Base-by-base conservation (phyloP, 2,888 invertebrate genomes). In the Acleris cristana region DNA sequence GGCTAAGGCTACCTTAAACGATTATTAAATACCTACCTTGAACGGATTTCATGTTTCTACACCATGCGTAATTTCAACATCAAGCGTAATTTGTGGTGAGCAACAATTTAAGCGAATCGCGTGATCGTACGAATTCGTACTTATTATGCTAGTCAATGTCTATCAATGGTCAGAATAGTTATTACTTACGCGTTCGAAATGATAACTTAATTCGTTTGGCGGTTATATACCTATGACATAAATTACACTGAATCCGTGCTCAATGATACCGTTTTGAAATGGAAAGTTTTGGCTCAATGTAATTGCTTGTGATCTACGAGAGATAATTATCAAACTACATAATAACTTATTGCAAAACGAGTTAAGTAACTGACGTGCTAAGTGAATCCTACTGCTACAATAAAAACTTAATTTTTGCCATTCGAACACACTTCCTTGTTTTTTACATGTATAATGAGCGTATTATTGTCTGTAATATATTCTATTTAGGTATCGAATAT, bases 341-440 rank as follows among this genome's bases (percentile, higher is more conserved):
- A 51, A 19, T 26, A 60, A 60, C 49, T 56, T 53, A 57, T 61
- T 62, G 52, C 56, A 48, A 48, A 55, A 34, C 34, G 56, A 64
- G 45, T 60, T 59, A 65, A 70, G 59, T 55, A 67, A 60, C 52
- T 63, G 26, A 65, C 60, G 56, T 65, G 62, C 51, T 60, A 51
- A 62, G 69, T 65, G 70, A 70, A 65, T 69, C 65, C 63, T 60
- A 63, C 16, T 30, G 34, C 34, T 48, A 62, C 14, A 55, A 77
- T 53, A 66, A 66, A 57, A 76, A 79, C 57, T 51, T 74, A 72
- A 80, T 79, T 79, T 82, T 85, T 80, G 82, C 81, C 75, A 78
- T 75, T 76, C 71, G 72, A 74, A 71, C 68, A 71, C 69, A 78
- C 79, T 86, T 88, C 86, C 87, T 85, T 73, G 71, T 81, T 79